Conservation (phyloP, 2,113 vertebrate species). For the Eulacestoma nigropectus region DNA sequence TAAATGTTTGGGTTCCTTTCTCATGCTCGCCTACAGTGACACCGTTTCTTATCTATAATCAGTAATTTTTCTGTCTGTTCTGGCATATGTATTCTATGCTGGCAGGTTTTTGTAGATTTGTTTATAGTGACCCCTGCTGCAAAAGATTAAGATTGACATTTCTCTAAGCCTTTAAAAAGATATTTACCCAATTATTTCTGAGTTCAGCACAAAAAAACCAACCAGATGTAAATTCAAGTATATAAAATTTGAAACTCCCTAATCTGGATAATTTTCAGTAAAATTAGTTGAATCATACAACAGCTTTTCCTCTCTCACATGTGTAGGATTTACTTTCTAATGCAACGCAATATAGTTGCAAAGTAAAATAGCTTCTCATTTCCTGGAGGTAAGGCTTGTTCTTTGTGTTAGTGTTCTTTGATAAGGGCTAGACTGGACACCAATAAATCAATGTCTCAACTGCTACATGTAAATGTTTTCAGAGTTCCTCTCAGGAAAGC, state of each 20-base stretch:
- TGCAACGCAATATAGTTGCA: background rate
- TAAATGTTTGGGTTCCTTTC: background rate
- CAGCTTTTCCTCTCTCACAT: background rate
- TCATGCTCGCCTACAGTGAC: background rate
- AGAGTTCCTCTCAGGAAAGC: background rate
- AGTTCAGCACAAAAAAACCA: background rate
- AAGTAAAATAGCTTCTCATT: background rate
- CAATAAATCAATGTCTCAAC: background rate
- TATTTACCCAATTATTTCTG: background rate
- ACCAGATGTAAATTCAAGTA: background rate
- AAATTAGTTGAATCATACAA: background rate
- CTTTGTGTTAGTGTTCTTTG: background rate
- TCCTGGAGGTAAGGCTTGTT: background rate
- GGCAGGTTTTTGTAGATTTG: conserved; percentile 3
- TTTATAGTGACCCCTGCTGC: conserved; percentile 56
- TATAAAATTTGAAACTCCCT: background rate
- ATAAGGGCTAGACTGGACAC: background rate
- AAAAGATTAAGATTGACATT: background rate
- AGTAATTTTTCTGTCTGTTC: background rate
- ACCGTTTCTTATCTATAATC: background rate
- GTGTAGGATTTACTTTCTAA: background rate
- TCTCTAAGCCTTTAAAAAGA: conserved; percentile 7
- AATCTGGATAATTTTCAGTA: background rate
- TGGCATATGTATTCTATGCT: background rate
- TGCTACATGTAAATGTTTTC: background rate